phyloP scores from a whole-genome alignment of 1,140 invertebrate genomes.

The Caenorhabditis brenneri region DNA sequence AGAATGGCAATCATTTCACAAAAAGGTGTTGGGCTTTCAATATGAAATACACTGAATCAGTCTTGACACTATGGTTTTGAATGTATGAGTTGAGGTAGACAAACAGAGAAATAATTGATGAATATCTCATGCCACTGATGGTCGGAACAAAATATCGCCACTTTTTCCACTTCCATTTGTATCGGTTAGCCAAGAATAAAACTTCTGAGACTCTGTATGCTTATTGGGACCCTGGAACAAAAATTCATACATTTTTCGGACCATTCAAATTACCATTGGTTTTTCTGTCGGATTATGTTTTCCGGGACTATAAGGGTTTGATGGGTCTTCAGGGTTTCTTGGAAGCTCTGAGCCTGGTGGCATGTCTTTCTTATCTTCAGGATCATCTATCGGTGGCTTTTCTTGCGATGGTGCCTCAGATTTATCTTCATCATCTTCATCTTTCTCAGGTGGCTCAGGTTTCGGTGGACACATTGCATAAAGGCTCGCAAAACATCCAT shows the following conservation, averaged over 20 bases:
- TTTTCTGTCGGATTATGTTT: background rate
- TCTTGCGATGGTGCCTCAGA: background rate
- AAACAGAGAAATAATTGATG: background rate
- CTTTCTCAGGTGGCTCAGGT: background rate
- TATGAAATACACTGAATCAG: too few relatives aligned
- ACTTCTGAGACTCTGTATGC: conserved; percentile 28
- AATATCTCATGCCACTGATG: background rate
- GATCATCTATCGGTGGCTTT: background rate
- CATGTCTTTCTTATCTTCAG: background rate
- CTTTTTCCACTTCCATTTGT: background rate
- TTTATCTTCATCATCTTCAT: conserved; percentile 9
- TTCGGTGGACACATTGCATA: conserved; percentile 16
- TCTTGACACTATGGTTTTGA: too few relatives aligned
- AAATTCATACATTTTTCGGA: background rate
- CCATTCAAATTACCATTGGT: background rate
- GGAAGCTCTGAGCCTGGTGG: background rate
- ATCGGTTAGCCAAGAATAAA: conserved; percentile 36
- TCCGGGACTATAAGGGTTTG: background rate
- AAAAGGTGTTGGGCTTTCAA: background rate
- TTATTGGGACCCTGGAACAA: background rate
- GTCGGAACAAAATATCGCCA: background rate
- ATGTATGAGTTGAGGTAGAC: too few relatives aligned
- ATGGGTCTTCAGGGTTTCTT: background rate
- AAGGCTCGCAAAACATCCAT: conserved; percentile 8
- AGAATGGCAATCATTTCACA: too few relatives aligned